Conservation (phyloP, 2,113 vertebrate genomes). For the Anarhynchus alexandrinus region DNA sequence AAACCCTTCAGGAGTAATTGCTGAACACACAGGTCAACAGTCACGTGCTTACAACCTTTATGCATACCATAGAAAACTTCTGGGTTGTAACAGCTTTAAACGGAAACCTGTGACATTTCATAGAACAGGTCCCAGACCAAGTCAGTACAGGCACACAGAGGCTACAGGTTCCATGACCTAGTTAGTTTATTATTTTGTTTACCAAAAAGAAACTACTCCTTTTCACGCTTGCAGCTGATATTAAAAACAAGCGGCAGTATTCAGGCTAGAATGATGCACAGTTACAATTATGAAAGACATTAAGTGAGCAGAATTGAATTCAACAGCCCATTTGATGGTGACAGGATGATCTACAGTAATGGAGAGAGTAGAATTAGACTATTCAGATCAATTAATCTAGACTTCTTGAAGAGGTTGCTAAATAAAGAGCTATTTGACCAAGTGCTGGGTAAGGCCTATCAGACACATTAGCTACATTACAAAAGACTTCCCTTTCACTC, state of each 20-base stretch:
- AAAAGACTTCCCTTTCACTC: neutral
- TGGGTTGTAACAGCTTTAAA: neutral
- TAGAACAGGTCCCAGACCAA: neutral
- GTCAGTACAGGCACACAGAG: neutral
- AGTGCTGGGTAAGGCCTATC: neutral
- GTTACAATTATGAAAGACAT: neutral
- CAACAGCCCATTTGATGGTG: neutral
- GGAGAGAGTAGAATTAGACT: neutral
- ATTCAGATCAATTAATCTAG: neutral
- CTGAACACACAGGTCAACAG: neutral
- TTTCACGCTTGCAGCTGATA: neutral
- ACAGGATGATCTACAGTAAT: neutral
- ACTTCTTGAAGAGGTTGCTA: neutral
- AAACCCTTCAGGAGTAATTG: neutral
- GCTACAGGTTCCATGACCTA: neutral
- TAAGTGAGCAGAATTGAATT: neutral
- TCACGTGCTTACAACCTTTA: neutral
- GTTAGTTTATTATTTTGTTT: neutral
- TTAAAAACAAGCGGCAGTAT: neutral
- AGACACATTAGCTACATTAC: neutral
- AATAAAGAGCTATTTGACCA: neutral
- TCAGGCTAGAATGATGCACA: neutral
- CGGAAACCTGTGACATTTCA: neutral
- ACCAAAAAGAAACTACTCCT: neutral
- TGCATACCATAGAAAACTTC: neutral